Base-by-base conservation (phyloP, 2,113 vertebrate genomes). In the Oreocharis arfaki region DNA sequence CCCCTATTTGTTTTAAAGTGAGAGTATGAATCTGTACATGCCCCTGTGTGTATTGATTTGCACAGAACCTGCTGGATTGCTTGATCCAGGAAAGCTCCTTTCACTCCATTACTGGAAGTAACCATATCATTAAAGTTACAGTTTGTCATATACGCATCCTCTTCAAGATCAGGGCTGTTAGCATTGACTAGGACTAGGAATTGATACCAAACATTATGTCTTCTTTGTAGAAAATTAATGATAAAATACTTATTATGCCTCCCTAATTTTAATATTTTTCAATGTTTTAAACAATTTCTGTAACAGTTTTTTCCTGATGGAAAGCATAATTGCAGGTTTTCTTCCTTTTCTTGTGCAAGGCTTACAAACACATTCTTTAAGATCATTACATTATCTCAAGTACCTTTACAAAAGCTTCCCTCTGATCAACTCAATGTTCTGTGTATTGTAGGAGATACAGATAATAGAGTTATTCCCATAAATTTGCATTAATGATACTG, bases 401-500 rank as follows among this genome's bases (percentile, higher is more conserved):
- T 52, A 90, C 46, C 52, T 67, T 67, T 74, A 52, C 52, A 86
- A 86, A 87, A 80, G 33, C 44, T 89, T 84, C 28, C 53, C 41
- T 96, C 64, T 91, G 65, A 95, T 91, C 61, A 95, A 37, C 42
- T 91, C 37, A 89, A 27, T 65, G 74, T 87, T 95, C 65, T 82
- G 32, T 73, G 33, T 61, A n/a, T 71, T 76, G 52, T 57, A 84
- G 65, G n/a, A 93, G 69, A 63, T 44, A 32, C 47, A 83, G 87
- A 93, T 83, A 94, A 87, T 64, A 78, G 76, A 52, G n/a, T 39
- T 61, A 87, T 89, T 89, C 89, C 81, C 89, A 93, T 89, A 89
- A 78, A 92, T 95, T 95, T 92, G 89, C 91, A 97, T 95, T 93
- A 89, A 71, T 87, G 47, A 67, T 78, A 41, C 37, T 33, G 52